Evolutionary conservation across 2,113 vertebrate species (phyloP).

Genomic region (Melanostigma gelatinosum): DNA sequence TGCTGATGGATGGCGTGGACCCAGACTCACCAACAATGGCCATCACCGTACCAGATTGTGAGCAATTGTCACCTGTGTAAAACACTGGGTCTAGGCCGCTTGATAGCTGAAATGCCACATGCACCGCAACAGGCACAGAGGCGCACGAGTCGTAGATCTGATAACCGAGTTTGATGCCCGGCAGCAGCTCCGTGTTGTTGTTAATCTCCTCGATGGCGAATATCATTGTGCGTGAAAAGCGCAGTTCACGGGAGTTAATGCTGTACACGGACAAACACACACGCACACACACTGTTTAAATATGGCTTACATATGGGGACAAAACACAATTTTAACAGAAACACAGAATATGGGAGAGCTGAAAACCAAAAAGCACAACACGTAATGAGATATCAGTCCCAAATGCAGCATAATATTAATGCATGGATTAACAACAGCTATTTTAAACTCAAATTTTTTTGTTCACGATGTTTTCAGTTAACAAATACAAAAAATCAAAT

Average conservation of each 20-base stretch:
- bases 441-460: too few species aligned
- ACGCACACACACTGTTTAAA: too few species aligned
- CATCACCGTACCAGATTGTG: conserved; percentile 44
- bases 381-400: too few species aligned
- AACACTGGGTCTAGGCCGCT: conserved; percentile 55
- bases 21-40: conserved; percentile 76
- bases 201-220: conserved; percentile 83
- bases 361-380: too few species aligned
- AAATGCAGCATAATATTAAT: too few species aligned
- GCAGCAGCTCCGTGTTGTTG: conserved; percentile 75
- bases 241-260: conserved; percentile 69
- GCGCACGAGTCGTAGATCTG: conserved; percentile 78
- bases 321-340: background rate
- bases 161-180: conserved; percentile 56
- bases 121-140: conserved; percentile 58
- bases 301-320: background rate
- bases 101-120: conserved; percentile 69
- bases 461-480: too few species aligned
- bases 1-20: conserved; percentile 78
- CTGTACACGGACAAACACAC: conserved; percentile 42
- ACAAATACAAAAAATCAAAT: too few species aligned
- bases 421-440: background rate
- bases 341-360: too few species aligned
- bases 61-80: conserved; percentile 42
- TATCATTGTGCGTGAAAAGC: conserved; percentile 72